These are phyloP conservation scores for Tyto alba DNA, from an alignment of 2,113 vertebrate species.

Conservation along the genomic window DNA sequence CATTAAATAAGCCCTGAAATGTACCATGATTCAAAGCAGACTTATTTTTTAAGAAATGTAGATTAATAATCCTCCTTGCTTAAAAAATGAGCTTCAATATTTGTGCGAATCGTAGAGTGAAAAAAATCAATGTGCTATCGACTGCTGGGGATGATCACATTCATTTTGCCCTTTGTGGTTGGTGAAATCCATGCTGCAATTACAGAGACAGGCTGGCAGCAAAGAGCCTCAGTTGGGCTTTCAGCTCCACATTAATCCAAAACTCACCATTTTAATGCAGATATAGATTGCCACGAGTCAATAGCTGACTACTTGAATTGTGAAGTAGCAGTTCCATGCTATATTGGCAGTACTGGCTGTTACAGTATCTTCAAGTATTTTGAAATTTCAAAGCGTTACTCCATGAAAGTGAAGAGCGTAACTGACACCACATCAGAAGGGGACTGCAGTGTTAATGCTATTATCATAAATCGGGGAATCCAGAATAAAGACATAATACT, in stretches of 20 bases:
- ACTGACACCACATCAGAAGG: constrained; percentile 17
- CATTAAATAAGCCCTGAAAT: constrained; percentile 41
- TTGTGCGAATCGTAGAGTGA: constrained; percentile 77
- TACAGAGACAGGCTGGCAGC: constrained; percentile 82
- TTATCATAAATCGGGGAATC: constrained; percentile 10
- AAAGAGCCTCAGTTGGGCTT: constrained; percentile 81
- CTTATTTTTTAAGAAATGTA: constrained; percentile 70
- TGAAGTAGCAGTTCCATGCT: constrained; percentile 69
- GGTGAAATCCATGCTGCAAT: constrained; percentile 85
- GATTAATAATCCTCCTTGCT: constrained; percentile 76
- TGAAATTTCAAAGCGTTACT: constrained; percentile 69
- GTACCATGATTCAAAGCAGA: constrained; percentile 35
- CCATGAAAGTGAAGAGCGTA: constrained; percentile 34
- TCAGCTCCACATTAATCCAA: constrained; percentile 84
- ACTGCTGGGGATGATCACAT: constrained; percentile 79
- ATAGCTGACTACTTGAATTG: constrained; percentile 82
- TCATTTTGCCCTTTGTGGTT: constrained; percentile 85
- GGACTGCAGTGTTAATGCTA: constrained; percentile 4
- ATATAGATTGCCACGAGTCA: constrained; percentile 82
- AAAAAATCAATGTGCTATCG: constrained; percentile 81
- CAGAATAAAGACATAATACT: constrained; percentile 3
- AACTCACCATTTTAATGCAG: constrained; percentile 83
- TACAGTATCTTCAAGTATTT: constrained; percentile 69
- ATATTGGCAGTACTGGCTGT: constrained; percentile 68
- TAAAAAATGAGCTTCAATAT: constrained; percentile 81